These are phyloP conservation scores for Pseudobourletiella spinata DNA, from an alignment of 1,140 invertebrate species.

Conservation along the genomic window DNA sequence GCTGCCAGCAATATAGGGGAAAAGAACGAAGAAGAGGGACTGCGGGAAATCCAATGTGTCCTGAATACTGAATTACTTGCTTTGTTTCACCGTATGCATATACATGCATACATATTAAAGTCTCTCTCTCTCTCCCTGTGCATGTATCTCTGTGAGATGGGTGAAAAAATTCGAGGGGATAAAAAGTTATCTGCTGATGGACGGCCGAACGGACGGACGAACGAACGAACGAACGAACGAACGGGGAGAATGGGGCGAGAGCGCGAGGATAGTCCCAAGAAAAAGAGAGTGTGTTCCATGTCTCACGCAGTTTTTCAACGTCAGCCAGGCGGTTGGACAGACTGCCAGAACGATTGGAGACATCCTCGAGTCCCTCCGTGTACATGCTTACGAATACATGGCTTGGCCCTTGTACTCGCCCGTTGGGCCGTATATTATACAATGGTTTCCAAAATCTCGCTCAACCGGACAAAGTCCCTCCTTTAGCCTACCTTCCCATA, in stretches of 20 bases:
- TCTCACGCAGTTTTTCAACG: slow-evolving; percentile 24
- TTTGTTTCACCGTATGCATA: slow-evolving; percentile 2
- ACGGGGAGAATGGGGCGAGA: neutral
- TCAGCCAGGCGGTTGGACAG: neutral
- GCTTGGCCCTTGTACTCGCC: no score
- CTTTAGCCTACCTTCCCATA: no score
- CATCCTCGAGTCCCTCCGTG: neutral
- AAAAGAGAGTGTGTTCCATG: slow-evolving; percentile 11
- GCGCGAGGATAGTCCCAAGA: neutral
- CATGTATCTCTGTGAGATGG: neutral
- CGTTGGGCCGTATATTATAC: no score
- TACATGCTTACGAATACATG: no score
- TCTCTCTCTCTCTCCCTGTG: neutral
- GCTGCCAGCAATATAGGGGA: neutral
- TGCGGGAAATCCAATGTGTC: neutral
- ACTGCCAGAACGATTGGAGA: slow-evolving; percentile 1
- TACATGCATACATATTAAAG: neutral
- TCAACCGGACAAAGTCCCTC: no score
- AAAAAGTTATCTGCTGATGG: slow-evolving; percentile 6
- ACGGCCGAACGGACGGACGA: neutral
- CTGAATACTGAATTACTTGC: slow-evolving; percentile 7
- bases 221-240: no score
- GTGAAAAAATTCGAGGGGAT: no score
- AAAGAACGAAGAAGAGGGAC: neutral
- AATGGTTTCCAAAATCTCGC: no score